These are phyloP conservation scores for Lepidocyrtinus sp. DNA, from an alignment of 2,888 invertebrate genomes.

Conservation along the genomic window DNA sequence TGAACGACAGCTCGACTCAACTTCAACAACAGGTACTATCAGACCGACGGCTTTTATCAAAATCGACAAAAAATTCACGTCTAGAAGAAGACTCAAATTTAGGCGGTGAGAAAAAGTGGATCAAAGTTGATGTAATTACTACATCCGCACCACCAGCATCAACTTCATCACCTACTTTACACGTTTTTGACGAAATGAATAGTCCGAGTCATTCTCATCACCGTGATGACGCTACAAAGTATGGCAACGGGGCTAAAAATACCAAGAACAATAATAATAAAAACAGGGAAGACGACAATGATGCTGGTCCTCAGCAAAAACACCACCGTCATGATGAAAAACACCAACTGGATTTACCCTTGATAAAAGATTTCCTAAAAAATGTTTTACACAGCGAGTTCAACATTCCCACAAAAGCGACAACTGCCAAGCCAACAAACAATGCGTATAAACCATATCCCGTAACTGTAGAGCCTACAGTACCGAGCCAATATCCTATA, in stretches of 20 bases:
- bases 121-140: slow-evolving; percentile 70
- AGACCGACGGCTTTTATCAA: slow-evolving; percentile 52
- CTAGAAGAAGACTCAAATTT: slow-evolving; percentile 28
- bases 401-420: slow-evolving; percentile 46
- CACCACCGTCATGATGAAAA: slow-evolving; percentile 40
- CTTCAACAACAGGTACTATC: slow-evolving; percentile 40
- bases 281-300: slow-evolving; percentile 24
- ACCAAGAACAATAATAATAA: slow-evolving; percentile 31
- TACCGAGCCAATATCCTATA: slow-evolving; percentile 34
- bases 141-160: slow-evolving; percentile 45
- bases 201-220: slow-evolving; percentile 48
- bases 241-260: slow-evolving; percentile 39
- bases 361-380: slow-evolving; percentile 70
- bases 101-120: slow-evolving; percentile 66
- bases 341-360: slow-evolving; percentile 69
- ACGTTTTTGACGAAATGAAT: slow-evolving; percentile 37
- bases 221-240: slow-evolving; percentile 14
- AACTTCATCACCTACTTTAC: slow-evolving; percentile 62
- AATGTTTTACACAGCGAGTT: slow-evolving; percentile 69
- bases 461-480: slow-evolving; percentile 16
- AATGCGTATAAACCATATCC: slow-evolving; percentile 18
- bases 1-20: slow-evolving; percentile 4
- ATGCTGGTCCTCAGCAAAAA: slow-evolving; percentile 19
- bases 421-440: neutral
- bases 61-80: slow-evolving; percentile 55